A percentile compares a stretch with the other conserved stretches of the same genome.
Evolutionary conservation across 2,797 vertebrate genomes (phyloP).

Genomic region (Crax fasciolata): DNA sequence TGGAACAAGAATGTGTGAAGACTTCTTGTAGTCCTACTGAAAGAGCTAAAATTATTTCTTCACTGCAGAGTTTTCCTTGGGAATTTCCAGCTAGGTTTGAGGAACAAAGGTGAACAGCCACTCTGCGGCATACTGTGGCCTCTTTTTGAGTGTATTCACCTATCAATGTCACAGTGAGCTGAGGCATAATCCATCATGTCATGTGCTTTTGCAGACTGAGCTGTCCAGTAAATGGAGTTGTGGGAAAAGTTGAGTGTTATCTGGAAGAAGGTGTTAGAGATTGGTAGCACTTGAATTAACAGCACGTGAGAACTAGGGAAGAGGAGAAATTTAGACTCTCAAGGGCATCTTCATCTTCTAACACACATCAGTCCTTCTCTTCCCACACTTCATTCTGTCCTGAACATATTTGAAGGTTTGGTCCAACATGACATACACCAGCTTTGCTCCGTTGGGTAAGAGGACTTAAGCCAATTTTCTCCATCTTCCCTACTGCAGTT

Average conservation of each 20-base stretch:
- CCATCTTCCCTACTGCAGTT: not conserved
- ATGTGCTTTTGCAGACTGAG: not conserved
- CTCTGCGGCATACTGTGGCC: not conserved
- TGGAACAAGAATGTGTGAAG: not conserved
- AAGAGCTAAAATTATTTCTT: not conserved
- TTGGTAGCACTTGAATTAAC: not conserved
- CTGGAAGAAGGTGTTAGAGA: not conserved
- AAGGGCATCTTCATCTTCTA: not conserved
- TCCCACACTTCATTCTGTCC: not conserved
- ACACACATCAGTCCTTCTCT: not conserved
- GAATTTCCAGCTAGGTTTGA: not conserved
- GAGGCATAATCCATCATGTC: not conserved
- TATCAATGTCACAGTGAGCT: not conserved
- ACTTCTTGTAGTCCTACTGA: not conserved
- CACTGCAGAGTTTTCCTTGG: not conserved
- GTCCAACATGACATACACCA: not conserved
- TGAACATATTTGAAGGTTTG: not conserved
- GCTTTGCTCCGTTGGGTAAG: not conserved
- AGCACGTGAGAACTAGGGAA: rapidly evolving
- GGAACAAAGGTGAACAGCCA: not conserved
- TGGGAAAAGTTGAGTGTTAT: not conserved
- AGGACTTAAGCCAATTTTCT: not conserved
- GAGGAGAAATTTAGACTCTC: not conserved
- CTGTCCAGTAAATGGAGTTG: not conserved
- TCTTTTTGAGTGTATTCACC: not conserved